These are phyloP conservation scores for Heliconius hermathena DNA, from an alignment of 1,140 invertebrate species.

Conservation along the genomic window DNA sequence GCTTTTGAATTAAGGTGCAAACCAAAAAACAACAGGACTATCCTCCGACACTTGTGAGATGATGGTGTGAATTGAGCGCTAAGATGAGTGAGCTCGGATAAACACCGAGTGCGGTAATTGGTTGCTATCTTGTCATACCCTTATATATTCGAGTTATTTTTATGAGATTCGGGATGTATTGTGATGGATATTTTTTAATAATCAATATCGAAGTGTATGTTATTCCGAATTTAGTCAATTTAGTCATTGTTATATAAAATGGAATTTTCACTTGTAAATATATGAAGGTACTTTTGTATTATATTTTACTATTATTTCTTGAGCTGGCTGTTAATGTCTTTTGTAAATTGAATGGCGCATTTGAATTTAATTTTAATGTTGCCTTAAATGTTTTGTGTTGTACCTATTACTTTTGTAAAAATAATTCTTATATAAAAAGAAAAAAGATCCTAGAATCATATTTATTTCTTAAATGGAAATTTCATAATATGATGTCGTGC, in stretches of 20 bases:
- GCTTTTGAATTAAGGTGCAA: slow-evolving; percentile 42
- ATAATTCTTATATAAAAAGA: no score
- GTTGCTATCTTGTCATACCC: slow-evolving; percentile 70
- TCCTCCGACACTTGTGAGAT: slow-evolving; percentile 72
- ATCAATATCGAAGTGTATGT: neutral
- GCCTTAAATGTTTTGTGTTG: no score
- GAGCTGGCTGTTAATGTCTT: no score
- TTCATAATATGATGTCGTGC: no score
- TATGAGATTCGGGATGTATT: slow-evolving; percentile 31
- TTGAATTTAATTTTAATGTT: no score
- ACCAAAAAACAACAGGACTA: slow-evolving; percentile 67
- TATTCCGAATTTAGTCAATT: neutral
- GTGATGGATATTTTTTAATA: slow-evolving; percentile 3
- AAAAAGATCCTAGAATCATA: no score
- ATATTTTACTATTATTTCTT: no score
- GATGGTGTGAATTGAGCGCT: slow-evolving; percentile 79
- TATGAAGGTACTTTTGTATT: neutral
- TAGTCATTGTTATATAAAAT: no score
- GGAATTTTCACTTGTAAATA: neutral
- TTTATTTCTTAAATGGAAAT: no score
- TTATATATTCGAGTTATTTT: slow-evolving; percentile 49
- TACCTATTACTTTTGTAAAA: no score
- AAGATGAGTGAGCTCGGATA: slow-evolving; percentile 78
- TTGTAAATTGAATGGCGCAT: no score
- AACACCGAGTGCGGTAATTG: slow-evolving; percentile 76